These are phyloP conservation scores for Lophotriccus pileatus DNA, from an alignment of 2,797 vertebrate genomes.

Conservation along the genomic window DNA sequence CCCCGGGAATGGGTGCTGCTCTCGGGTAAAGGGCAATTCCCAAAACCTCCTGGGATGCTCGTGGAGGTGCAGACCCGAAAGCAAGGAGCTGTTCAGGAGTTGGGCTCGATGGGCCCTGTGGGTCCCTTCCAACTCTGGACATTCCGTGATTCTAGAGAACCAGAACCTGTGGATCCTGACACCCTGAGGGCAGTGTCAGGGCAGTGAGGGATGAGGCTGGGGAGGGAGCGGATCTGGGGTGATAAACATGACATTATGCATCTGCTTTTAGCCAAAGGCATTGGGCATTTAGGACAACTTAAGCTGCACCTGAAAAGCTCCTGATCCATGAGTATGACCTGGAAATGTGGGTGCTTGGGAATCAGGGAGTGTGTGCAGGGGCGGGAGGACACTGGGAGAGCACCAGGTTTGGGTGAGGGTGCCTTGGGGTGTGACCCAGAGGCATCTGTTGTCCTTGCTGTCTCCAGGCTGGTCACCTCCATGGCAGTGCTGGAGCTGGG, in stretches of 20 bases:
- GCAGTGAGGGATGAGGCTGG: background rate
- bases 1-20: background rate
- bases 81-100: rapidly evolving
- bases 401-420: background rate
- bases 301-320: background rate
- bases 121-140: background rate
- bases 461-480: background rate
- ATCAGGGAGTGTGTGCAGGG: rapidly evolving
- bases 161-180: rapidly evolving
- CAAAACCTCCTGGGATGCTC: rapidly evolving
- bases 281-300: too few species aligned
- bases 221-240: background rate
- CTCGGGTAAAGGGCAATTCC: background rate
- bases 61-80: rapidly evolving
- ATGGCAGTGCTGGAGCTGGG: background rate
- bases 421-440: background rate
- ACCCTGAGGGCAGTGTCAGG: rapidly evolving
- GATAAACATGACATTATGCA: rapidly evolving
- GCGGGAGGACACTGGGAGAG: background rate
- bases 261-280: background rate
- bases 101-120: background rate
- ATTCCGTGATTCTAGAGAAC: rapidly evolving
- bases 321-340: rapidly evolving
- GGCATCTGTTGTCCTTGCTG: background rate
- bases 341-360: background rate